These are phyloP conservation scores for Hylaeus anthracinus DNA, from an alignment of 1,140 invertebrate genomes.

Conservation along the genomic window DNA sequence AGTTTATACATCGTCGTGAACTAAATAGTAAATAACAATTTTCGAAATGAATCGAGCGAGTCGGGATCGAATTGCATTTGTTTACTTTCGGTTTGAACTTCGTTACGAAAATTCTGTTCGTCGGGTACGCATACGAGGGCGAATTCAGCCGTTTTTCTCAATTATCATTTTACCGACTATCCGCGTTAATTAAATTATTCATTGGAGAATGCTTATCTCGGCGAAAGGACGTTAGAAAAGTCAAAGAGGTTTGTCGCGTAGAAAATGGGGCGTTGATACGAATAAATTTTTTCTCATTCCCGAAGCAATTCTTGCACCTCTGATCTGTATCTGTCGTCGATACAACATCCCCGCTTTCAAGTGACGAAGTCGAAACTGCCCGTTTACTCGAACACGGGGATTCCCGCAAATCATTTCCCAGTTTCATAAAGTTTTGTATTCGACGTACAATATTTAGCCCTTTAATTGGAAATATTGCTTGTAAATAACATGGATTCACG, in stretches of 20 bases:
- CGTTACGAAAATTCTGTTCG: constrained; percentile 3
- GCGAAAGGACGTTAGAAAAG: background rate
- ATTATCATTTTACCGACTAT: too few relatives aligned
- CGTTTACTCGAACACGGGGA: too few relatives aligned
- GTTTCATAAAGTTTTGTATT: background rate
- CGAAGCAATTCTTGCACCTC: background rate
- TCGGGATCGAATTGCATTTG: background rate
- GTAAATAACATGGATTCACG: background rate
- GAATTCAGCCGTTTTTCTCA: background rate
- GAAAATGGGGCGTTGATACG: background rate
- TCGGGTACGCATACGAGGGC: background rate
- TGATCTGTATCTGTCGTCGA: background rate
- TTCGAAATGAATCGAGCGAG: background rate
- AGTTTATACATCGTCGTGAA: constrained; percentile 3
- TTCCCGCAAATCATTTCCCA: background rate
- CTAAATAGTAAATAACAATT: background rate
- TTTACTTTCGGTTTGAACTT: background rate
- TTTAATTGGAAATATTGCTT: constrained; percentile 18
- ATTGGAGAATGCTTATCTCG: too few relatives aligned
- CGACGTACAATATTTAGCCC: background rate
- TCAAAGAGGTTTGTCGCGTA: background rate
- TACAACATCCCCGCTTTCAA: background rate
- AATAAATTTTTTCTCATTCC: background rate
- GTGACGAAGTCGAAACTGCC: too few relatives aligned
- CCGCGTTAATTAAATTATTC: too few relatives aligned